Evolutionary conservation across 2,113 vertebrate species (phyloP), one percentile per base, ranked within the genome.

Genomic region (Pogonocichla stellata): DNA sequence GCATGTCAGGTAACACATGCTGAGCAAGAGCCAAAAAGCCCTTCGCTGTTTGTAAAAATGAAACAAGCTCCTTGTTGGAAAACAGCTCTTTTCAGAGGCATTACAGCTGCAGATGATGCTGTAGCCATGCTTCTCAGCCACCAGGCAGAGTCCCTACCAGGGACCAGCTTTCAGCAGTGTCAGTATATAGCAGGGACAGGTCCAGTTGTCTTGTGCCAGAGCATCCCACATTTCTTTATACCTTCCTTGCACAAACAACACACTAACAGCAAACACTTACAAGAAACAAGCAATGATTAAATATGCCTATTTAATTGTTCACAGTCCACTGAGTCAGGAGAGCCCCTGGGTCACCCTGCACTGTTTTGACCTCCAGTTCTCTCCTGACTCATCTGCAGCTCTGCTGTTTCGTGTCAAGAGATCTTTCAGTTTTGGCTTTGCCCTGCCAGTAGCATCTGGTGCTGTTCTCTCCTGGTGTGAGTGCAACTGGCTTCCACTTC

Each of bases 321-420:
- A 28, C 11, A 14, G 22, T 12, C 34, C 0, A 0, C 16, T 64
- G 40, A 62, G 12, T 60, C 38, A 33, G 62, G 31, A 69, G 33
- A 90, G 14, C 40, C 20, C 10, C 43, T 74, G 60, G 28, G 61
- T 61, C 10, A 20, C 18, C 12, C 29, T 72, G 28, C 10, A 3
- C 28, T 61, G 5, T 53, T 88, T 77, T 1, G 22, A 72, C 45
- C 42, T 82, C 19, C 18, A 20, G 6, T 28, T 87, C 40, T 77
- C 22, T 65, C 57, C 48, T 5, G 11, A 40, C 31, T 78, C 47
- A 67, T 62, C 40, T 81, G 18, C 43, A 71, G 19, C 18, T 75
- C 81, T 57, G 29, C 42, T 89, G 19, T 61, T 80, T 61, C 19
- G 6, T 29, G 9, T 12, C 71, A 33, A 19, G 51, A 34, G 51